Base-by-base conservation (phyloP, 2,113 vertebrate species). In the Baryphthengus martii region DNA sequence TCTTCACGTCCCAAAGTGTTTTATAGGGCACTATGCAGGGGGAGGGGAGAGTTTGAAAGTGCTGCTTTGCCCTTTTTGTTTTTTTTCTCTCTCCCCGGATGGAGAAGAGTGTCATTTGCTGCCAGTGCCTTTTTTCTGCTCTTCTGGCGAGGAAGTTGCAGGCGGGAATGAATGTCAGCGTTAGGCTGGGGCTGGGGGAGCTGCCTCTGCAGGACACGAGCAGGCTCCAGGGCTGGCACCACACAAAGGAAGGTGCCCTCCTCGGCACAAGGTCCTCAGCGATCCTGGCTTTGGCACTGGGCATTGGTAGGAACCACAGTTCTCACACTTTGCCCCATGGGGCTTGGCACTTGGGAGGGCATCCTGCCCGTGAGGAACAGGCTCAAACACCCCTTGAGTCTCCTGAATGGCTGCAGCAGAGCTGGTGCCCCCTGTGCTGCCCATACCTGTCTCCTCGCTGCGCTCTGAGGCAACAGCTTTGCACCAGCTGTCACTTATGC, bases 281-380 rank as follows among this genome's bases (percentile, higher is more conserved):
- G 3, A 26, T 24, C 39, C 68, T 17, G 3, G n/a, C 67, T 77
- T 18, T 59, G 68, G 23, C 29, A 29, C 19, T 0, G 7, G 47
- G 28, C 0, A 0, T 3, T 12, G 42, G 23, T 49, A 13, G 68
- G 45, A 72, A 7, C n/a, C 4, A 3, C 29, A 16, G 8, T 47
- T 37, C 28, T 78, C 40, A 10, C 31, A 14, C 58, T 50, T 25
- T 26, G 5, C 31, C 55, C 71, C 1, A 4, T 0, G 2, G 44
- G 44, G 3, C 37, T 83, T 0, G 3, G 74, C 3, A 7, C 72
- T 55, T 39, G 20, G 76, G 1, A 2, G 65, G 66, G 26, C 39
- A 37, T 61, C 66, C 31, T 40, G 26, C 21, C 37, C 10, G 2
- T 1, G 6, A 73, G n/a, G 13, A 79, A 6, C 11, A 13, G 23